Evolutionary conservation across 2,113 vertebrate species (phyloP).

Genomic region (Rhineura floridana): DNA sequence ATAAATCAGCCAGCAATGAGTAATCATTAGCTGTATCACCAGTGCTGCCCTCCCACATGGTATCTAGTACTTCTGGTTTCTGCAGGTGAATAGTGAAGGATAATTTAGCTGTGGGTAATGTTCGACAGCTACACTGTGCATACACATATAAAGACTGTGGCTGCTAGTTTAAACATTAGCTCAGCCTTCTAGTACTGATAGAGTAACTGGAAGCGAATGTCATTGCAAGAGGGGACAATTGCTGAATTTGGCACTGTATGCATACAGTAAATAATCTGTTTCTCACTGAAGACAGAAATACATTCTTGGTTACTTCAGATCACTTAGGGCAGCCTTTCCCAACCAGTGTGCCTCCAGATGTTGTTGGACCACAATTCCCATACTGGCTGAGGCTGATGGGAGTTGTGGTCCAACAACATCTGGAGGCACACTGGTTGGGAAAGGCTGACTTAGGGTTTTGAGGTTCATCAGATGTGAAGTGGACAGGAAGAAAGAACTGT

Average conservation of each 20-base stretch:
- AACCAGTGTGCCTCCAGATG: too few species aligned
- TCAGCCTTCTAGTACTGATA: slow-evolving; percentile 43
- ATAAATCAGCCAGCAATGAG: slow-evolving; percentile 26
- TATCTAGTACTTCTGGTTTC: slow-evolving; percentile 28
- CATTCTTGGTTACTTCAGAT: not conserved
- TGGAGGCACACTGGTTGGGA: too few species aligned
- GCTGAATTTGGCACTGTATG: not conserved
- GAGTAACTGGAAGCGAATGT: slow-evolving; percentile 49
- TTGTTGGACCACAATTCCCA: too few species aligned
- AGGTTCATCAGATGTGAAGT: not conserved
- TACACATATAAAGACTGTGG: slow-evolving; percentile 35
- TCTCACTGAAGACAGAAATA: not conserved
- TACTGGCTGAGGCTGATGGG: too few species aligned
- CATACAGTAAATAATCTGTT: slow-evolving; percentile 1
- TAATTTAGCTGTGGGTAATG: slow-evolving; percentile 37
- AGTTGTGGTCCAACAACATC: too few species aligned
- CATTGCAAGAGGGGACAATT: not conserved
- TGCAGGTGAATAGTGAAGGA: slow-evolving; percentile 59
- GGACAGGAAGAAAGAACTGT: not conserved
- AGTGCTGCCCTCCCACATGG: slow-evolving; percentile 28
- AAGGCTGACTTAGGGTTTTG: too few species aligned
- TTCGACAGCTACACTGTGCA: slow-evolving; percentile 42
- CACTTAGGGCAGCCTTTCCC: too few species aligned
- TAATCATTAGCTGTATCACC: slow-evolving; percentile 50
- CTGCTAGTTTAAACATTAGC: slow-evolving; percentile 55